Evolutionary conservation across 2,113 vertebrate species (phyloP).

Genomic region (Mola mola): DNA sequence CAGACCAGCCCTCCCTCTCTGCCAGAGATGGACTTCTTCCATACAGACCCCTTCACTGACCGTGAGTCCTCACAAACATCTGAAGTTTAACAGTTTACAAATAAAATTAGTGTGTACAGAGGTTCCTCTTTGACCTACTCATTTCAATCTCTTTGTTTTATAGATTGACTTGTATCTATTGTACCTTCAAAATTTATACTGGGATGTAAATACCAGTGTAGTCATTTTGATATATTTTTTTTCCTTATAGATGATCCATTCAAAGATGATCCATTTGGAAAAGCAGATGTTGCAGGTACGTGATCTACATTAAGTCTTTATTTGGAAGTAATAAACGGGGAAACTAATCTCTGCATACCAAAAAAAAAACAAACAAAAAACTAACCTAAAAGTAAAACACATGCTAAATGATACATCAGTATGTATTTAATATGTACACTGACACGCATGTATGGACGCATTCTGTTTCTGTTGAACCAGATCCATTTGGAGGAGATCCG

Average conservation of each 20-base stretch:
- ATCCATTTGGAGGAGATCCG: conserved; percentile 95
- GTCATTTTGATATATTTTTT: conserved; percentile 29
- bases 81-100: not conserved
- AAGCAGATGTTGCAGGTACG: conserved; percentile 86
- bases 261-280: conserved; percentile 96
- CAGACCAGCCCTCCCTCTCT: conserved; percentile 78
- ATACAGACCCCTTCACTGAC: conserved; percentile 93
- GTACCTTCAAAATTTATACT: too few relatives aligned
- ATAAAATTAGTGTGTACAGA: not conserved
- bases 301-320: not conserved
- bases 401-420: too few relatives aligned
- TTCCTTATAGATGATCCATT: conserved; percentile 89
- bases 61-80: conserved; percentile 82
- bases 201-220: not conserved
- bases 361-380: too few relatives aligned
- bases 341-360: too few relatives aligned
- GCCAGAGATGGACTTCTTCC: conserved; percentile 90
- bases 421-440: too few relatives aligned
- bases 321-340: not conserved
- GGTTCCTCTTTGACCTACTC: not conserved
- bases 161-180: not conserved
- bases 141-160: not conserved
- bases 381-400: too few relatives aligned
- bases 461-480: conserved; percentile 66
- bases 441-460: not conserved